Base-by-base conservation (phyloP, 2,113 vertebrate species). In the Riparia riparia region DNA sequence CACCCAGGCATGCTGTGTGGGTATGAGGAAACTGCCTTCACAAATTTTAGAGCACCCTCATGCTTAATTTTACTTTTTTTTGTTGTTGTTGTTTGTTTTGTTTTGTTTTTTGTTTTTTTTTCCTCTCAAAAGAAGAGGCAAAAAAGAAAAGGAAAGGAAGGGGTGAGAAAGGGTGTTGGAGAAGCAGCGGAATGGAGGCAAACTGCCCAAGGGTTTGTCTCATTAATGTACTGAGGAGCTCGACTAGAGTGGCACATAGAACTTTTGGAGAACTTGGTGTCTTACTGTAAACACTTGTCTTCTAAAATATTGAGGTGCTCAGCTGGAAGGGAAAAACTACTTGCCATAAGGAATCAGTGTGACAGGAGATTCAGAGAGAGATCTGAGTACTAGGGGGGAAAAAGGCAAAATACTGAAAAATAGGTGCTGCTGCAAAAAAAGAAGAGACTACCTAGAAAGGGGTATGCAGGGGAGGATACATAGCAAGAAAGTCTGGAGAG, bases 171-270 rank as follows among this genome's bases (percentile, higher is more conserved):
- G 3, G 37, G 37, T 37, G 37, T 37, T 37, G 37, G 37, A 37
- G 37, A 37, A 37, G 7, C 29, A 60, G 53, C 5, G 18, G 6
- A 66, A 31, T 34, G 31, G 13, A 17, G 31, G 9, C 15, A 66
- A 57, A 49, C 24, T 54, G 29, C 34, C 26, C 9, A 61, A 32
- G 41, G 13, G 11, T 37, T 71, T 37, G 12, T 54, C 64, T 82
- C 0, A 0, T 47, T 29, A 13, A 18, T 9, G 12, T 66, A 20
- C 29, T 26, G 25, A 65, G 21, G 84, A 83, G 6, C 22, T 21
- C 0, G 0, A 12, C 12, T 22, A 8, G 49, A 51, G 37, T 17
- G 21, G 74, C n/a, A 12, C 5, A 0, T 1, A 5, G 13, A 54
- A 47, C 8, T 78, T 66, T 42, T 19, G 19, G 18, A 34, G 32